Evolutionary conservation across 1,140 invertebrate genomes (phyloP).

Genomic region (Gonatopus flavifemur): DNA sequence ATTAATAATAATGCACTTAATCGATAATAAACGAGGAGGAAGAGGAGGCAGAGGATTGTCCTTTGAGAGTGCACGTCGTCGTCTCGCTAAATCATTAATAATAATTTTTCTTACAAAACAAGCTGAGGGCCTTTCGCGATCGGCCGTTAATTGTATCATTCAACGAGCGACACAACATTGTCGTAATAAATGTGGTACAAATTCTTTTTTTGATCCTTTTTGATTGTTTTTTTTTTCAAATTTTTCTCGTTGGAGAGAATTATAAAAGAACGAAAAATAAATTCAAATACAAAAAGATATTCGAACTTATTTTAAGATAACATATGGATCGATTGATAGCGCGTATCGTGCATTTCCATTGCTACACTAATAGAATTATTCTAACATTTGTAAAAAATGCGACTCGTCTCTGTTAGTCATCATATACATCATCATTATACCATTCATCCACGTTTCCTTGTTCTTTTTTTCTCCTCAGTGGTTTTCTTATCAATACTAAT

Average conservation of each 20-base stretch:
- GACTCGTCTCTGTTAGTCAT: slow-evolving; percentile 10
- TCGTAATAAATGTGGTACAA: slow-evolving; percentile 3
- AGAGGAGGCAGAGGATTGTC: slow-evolving; percentile 2
- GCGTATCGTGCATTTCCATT: slow-evolving; percentile 18
- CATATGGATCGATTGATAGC: no score
- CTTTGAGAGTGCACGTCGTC: slow-evolving; percentile 8
- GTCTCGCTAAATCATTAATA: slow-evolving; percentile 14
- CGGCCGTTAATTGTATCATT: slow-evolving; percentile 3
- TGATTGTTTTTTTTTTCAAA: no score
- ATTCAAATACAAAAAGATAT: no score
- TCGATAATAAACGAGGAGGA: slow-evolving; percentile 11
- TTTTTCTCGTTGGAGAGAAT: no score
- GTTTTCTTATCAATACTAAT: slow-evolving; percentile 6
- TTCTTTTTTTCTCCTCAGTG: not conserved
- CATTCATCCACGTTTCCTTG: not conserved
- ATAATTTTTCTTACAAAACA: slow-evolving; percentile 23
- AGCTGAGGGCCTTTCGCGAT: slow-evolving; percentile 13
- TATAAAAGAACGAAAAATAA: no score
- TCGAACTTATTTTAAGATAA: no score
- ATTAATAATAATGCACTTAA: no score
- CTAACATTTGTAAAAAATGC: slow-evolving; percentile 29
- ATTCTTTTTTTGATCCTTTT: not conserved
- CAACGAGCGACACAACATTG: not conserved
- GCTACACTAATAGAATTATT: slow-evolving; percentile 28
- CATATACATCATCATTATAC: not conserved